Base-by-base conservation (phyloP, 1,140 invertebrate genomes). In the Hylaeus anthracinus region DNA sequence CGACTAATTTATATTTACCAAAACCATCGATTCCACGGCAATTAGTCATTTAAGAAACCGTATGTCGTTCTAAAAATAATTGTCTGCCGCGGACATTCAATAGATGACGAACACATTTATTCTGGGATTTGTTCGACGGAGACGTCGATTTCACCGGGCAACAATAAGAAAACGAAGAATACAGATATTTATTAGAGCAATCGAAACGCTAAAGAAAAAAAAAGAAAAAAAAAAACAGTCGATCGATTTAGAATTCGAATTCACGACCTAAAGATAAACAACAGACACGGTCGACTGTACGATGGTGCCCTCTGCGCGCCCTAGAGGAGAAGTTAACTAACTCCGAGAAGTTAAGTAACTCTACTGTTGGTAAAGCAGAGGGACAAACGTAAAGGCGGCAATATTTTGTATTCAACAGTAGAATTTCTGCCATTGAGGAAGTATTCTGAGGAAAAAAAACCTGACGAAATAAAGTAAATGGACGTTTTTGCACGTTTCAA, bases 31-130 rank as follows among this genome's bases (percentile, higher is more conserved):
- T 41, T 51, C 43, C 2, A n/a, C n/a, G 26, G 45, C 39, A 73
- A 66, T 58, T 66, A 26, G 26, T 26, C 26, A 26, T 26, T 26
- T 26, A 26, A 26, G 5, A 43, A 64, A n/a, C 41, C 0, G n/a
- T 79, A 56, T 48, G 5, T 8, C 26, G 39, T 48, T 56, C 69
- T 72, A 65, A 72, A 65, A 56, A 72, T 72, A 72, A 48, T 26
- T 26, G 73, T 51, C 45, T 8, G 48, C 5, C 39, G 6, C 39
- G 1, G 1, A n/a, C 43, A 4, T 48, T 56, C 39, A 41, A 64
- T 72, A 14, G 61, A 65, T 79, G 51, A 73, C 61, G 51, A 79
- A 72, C 15, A 10, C 6, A 64, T 79, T 79, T 79, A 72, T 72
- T 65, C 51, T 56, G 37, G n/a, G 9, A 64, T 48, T 63, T 55